Base-by-base conservation (phyloP, 2,113 vertebrate genomes). In the Upupa epops region DNA sequence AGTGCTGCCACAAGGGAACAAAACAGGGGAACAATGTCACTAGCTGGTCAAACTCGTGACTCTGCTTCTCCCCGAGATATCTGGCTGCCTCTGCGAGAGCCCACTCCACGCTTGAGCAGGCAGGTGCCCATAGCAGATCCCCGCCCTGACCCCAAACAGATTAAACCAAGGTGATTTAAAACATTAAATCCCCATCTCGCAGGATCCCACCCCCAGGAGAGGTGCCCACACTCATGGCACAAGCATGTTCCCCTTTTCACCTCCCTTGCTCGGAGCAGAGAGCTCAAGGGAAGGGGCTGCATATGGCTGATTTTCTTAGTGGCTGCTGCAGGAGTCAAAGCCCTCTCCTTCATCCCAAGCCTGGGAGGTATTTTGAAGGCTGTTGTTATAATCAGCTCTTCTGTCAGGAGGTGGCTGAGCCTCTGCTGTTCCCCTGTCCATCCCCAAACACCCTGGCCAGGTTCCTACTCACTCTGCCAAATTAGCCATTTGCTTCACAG, bases 401-500 rank as follows among this genome's bases (percentile, higher is more conserved):
- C 76, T 61, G 26, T 49, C 8, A 12, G 56, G 54, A 79, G 22
- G 31, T 8, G 3, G 22, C 59, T 24, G 54, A 82, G 34, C 58
- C 66, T 75, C 28, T 45, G 73, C 71, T 66, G 52, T 56, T 70
- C 46, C 51, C 49, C 18, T 0, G 1, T 42, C 86, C 59, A 7
- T 34, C 24, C 83, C 49, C 54, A 13, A 13, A 60, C 0, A 2
- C 68, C 66, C 13, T 0, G 0, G 21, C 31, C 54, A 69, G 31
- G 58, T 32, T 72, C 18, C 42, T 42, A 97, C 98, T 97, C 97
- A 99, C 99, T 99, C 98, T 64, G 98, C 97, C 95, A 99, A 97
- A 78, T 92, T 96, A 83, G 98, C 97, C 99, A 99, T 99, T 96
- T 99, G 97, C 91, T 99, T 99, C 92, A 99, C 97, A 2, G 99